A percentile compares a stretch with the other conserved stretches of the same genome.
phyloP scores from a whole-genome alignment of 2,797 vertebrate genomes.

The Anisognathus igniventris region DNA sequence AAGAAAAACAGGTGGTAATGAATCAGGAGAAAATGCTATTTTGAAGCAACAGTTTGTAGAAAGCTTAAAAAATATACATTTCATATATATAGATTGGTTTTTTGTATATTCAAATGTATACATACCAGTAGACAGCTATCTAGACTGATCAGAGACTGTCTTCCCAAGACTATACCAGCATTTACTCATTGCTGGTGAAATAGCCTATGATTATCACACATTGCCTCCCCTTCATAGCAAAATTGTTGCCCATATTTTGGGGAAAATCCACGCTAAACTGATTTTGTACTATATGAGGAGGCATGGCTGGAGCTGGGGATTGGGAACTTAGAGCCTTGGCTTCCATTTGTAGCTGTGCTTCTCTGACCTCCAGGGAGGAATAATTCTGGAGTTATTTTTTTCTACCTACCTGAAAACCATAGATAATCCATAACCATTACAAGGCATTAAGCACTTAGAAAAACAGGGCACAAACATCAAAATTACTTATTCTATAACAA shows the following conservation, averaged over 20 bases:
- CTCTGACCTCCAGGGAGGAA: neutral
- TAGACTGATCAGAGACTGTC: neutral
- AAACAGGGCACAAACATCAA: neutral
- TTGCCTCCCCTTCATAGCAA: neutral
- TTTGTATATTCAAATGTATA: neutral
- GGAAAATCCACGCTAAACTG: neutral
- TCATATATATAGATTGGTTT: fast-evolving
- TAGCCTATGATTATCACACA: neutral
- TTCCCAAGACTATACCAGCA: neutral
- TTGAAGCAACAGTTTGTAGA: neutral
- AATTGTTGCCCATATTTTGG: neutral
- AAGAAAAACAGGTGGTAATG: neutral
- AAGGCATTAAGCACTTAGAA: neutral
- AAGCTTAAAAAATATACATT: neutral
- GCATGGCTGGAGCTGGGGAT: neutral
- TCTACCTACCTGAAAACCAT: constrained; percentile 2
- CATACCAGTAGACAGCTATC: neutral
- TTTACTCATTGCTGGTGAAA: neutral
- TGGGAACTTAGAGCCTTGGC: neutral
- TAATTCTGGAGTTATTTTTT: neutral
- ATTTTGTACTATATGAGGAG: neutral
- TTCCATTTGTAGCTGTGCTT: neutral
- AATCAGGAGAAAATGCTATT: neutral
- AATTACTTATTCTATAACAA: neutral
- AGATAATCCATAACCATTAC: constrained; percentile 8